Conservation (phyloP, 2,797 vertebrate genomes). For the Capromys pilorides region DNA sequence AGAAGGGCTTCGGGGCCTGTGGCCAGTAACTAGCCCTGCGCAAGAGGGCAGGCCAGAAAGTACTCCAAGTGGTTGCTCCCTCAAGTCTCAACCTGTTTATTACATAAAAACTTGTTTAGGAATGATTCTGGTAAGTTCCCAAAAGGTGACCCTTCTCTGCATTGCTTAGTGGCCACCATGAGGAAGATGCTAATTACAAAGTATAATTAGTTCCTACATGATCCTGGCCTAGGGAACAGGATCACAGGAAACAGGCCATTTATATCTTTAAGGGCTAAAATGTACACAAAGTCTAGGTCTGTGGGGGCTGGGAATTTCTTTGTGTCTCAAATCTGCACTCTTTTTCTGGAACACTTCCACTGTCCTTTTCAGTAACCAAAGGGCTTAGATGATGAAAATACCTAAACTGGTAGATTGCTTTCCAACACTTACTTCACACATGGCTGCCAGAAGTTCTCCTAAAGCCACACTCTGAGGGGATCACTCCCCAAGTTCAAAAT, state of each 20-base stretch:
- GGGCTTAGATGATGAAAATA: constrained; percentile 15
- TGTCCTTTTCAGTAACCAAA: constrained; percentile 19
- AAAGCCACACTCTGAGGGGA: background rate
- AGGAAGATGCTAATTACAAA: constrained; percentile 50
- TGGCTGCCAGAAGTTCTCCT: background rate
- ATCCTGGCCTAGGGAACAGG: background rate
- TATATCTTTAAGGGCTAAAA: constrained; percentile 41
- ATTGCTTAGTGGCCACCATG: background rate
- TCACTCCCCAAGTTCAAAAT: constrained; percentile 28
- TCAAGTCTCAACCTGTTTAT: constrained; percentile 18
- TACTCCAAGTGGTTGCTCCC: background rate
- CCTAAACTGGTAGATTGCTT: background rate
- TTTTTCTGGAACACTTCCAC: constrained; percentile 8
- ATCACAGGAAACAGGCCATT: background rate
- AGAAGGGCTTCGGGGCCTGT: background rate
- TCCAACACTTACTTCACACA: background rate
- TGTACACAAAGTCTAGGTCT: constrained; percentile 20
- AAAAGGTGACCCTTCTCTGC: constrained; percentile 3
- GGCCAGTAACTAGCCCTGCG: background rate
- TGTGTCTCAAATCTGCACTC: background rate
- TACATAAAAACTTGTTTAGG: background rate
- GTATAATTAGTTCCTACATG: constrained; percentile 9
- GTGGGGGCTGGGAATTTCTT: background rate
- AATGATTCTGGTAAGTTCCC: constrained; percentile 29
- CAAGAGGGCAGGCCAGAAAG: background rate